Evolutionary conservation across 2,113 vertebrate genomes (phyloP), one percentile per base, ranked within the genome.

Genomic region (Hirundichthys speculiger): DNA sequence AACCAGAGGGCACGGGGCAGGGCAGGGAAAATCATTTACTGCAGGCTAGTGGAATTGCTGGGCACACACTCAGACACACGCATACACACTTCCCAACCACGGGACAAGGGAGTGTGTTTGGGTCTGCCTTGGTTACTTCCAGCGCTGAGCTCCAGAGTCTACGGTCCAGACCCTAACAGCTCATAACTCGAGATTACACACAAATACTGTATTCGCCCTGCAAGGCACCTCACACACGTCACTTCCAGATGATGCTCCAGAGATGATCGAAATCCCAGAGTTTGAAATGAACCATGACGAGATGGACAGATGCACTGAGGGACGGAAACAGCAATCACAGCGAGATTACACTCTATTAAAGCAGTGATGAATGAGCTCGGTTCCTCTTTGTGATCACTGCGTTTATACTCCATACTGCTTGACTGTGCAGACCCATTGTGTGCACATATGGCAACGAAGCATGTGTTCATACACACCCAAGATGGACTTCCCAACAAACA

Each of bases 181-280:
- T 88, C 79, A 86, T 88, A 85, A 86, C 78, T 43, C 71, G 58
- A 82, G 73, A 79, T 80, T 77, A 79, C 77, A 73, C 71, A 69
- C 63, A 73, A 72, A 85, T 69, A 69, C 58, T 51, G 42, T 9
- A 59, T 75, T 84, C 51, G 38, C 82, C 45, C 74, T 71, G 64
- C 64, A 61, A 77, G 75, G 62, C 62, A 62, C 51, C 68, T 56
- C 69, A 60, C 75, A 77, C 64, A 56, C 40, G 11, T 55, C 77
- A 63, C 76, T 66, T 73, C 41, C 73, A 73, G 50, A 53, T 54
- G 60, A 79, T 30, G 75, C 75, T 79, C 66, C 76, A 51, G 51
- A 67, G 43, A 11, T 76, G 70, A 87, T 80, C 9, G 57, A 80
- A 83, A 70, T n/a, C 34, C 77, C 85, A 80, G 81, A 65, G 76